Base-by-base conservation (phyloP, 2,888 invertebrate species). In the Dimorphilus gyrociliatus region DNA sequence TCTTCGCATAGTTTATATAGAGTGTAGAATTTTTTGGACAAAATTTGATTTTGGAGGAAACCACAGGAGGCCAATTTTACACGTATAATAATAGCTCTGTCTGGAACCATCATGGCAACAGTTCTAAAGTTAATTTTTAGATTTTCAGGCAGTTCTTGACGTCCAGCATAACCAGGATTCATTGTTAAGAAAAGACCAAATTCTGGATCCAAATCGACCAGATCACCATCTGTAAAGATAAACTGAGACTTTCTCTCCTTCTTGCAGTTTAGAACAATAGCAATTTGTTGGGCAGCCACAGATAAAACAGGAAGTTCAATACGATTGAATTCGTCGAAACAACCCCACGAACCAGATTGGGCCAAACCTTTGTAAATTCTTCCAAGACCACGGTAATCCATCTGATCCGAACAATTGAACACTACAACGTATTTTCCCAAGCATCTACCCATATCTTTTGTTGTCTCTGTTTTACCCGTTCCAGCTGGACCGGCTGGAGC, bases 61-160 rank as follows among this genome's bases (percentile, higher is more conserved):
- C 92, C 92, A 56, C 90, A 90, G 42, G 84, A 82, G 13, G 90
- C 90, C 29, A 92, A 65, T 65, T 92, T 92, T 1, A 92, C 92
- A 39, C 90, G 69, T 44, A 92, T 92, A 50, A 92, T 92, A 51
- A 92, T 92, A 65, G 88, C 90, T 35, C 90, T 68, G 60, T 92
- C 92, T 0, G 92, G 90, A 12, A 92, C 90, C 90, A 92, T 90
- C 92, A 92, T 92, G 24, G 92, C 86, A 0, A 92, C 90, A 0
- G 88, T 88, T 32, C 92, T 75, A 64, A 92, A 92, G 64, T 92
- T 90, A 47, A 92, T 86, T 69, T 92, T 92, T 43, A 92, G 68
- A 65, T 92, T 92, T 66, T 92, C 92, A 0, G 92, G 92, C 27
- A 92, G 63, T 58, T 90, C 90, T 51, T 90, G 90, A 33, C 92